Evolutionary conservation across 2,888 invertebrate species (phyloP).

Genomic region (Nomada hirtipes): DNA sequence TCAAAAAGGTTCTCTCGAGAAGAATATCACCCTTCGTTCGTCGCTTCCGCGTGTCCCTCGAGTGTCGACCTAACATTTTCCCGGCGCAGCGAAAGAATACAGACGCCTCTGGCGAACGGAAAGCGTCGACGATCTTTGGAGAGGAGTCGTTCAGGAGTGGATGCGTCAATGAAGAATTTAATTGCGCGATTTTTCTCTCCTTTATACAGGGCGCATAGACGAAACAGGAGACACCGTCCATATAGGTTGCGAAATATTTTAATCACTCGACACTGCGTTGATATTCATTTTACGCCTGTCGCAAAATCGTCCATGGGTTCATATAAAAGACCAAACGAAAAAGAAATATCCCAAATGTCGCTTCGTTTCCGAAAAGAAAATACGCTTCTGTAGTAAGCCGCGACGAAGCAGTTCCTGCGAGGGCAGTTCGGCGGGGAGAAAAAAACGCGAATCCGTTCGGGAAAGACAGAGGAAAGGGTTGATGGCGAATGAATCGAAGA

Average conservation of each 20-base stretch:
- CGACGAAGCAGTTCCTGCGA: background rate
- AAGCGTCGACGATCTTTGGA: slow-evolving; percentile 13
- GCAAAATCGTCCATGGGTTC: too few relatives aligned
- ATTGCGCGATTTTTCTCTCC: slow-evolving; percentile 66
- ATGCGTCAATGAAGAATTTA: slow-evolving; percentile 71
- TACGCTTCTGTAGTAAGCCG: background rate
- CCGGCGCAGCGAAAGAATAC: slow-evolving; percentile 71
- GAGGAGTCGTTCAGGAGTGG: slow-evolving; percentile 26
- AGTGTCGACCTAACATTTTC: slow-evolving; percentile 78
- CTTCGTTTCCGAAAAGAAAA: background rate
- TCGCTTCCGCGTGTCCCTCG: slow-evolving; percentile 56
- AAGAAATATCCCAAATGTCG: background rate
- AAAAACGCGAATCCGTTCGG: slow-evolving; percentile 19
- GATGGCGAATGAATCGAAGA: background rate
- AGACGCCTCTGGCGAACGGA: slow-evolving; percentile 55
- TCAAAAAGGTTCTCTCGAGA: slow-evolving; percentile 34
- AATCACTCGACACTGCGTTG: too few relatives aligned
- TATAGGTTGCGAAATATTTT: too few relatives aligned
- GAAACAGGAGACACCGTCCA: too few relatives aligned
- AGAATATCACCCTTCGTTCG: slow-evolving; percentile 50
- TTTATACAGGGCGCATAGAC: background rate
- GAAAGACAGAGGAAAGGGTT: background rate
- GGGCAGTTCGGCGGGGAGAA: slow-evolving; percentile 3
- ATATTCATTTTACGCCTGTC: too few relatives aligned
- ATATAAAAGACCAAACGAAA: too few relatives aligned